phyloP scores from a whole-genome alignment of 1,140 invertebrate genomes.

The Conus ventricosus region DNA sequence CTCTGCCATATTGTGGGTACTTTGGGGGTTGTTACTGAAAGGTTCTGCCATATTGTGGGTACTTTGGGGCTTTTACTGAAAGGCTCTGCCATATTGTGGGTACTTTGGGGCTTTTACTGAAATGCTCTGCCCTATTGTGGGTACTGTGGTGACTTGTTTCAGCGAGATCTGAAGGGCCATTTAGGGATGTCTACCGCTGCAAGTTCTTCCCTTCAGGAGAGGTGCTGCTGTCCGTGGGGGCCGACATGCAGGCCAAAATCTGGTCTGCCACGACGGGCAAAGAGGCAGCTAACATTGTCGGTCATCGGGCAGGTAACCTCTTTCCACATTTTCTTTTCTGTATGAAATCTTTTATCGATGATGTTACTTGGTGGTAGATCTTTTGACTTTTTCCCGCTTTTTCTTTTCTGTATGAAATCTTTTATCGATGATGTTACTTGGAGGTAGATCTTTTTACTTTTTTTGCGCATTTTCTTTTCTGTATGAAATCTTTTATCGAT shows the following conservation, averaged over 20 bases:
- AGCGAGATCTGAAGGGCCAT: conserved; percentile 81
- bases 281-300: conserved; percentile 81
- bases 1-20: too few species aligned
- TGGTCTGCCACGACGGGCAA: conserved; percentile 83
- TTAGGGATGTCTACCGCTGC: conserved; percentile 82
- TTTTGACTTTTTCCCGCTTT: background rate
- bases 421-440: too few species aligned
- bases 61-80: too few species aligned
- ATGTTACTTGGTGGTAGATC: too few species aligned
- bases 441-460: background rate
- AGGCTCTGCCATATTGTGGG: too few species aligned
- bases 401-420: background rate
- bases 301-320: conserved; percentile 78
- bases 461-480: background rate
- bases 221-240: conserved; percentile 82
- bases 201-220: conserved; percentile 84
- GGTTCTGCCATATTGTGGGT: too few species aligned
- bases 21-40: too few species aligned
- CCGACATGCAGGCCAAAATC: conserved; percentile 83
- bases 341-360: background rate
- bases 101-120: too few species aligned
- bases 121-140: too few species aligned
- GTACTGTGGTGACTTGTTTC: conserved; percentile 26
- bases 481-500: background rate
- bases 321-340: background rate